phyloP scores from a whole-genome alignment of 2,113 vertebrate genomes.

The Lophochroa leadbeateri region DNA sequence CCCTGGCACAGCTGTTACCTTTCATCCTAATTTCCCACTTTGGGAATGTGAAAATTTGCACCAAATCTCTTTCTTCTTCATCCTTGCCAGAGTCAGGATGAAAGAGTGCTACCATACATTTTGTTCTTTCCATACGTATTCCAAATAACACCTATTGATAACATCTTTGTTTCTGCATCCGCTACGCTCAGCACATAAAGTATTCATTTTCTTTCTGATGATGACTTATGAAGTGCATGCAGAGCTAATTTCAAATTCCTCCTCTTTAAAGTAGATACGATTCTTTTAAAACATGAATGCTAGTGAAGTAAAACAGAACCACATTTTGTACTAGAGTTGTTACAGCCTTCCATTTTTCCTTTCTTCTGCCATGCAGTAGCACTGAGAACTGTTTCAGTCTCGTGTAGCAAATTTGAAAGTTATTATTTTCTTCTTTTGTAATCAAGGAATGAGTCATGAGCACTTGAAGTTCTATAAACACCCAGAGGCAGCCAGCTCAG shows the following conservation, averaged over 20 bases:
- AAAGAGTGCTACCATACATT: neutral
- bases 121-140: neutral
- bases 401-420: neutral
- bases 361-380: neutral
- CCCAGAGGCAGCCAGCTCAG: neutral
- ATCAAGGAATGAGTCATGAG: neutral
- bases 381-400: neutral
- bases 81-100: neutral
- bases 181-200: neutral
- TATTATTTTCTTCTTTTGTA: neutral
- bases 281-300: neutral
- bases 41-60: neutral
- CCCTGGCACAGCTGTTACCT: neutral
- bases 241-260: neutral
- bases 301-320: neutral
- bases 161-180: neutral
- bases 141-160: neutral
- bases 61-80: neutral
- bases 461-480: slow-evolving; percentile 21
- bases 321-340: neutral
- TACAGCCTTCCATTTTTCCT: neutral
- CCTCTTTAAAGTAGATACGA: neutral
- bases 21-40: neutral
- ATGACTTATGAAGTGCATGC: neutral
- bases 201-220: neutral